A percentile compares a stretch with the other conserved stretches of the same genome.
These are phyloP conservation scores for Harpagifer antarcticus DNA, from an alignment of 2,797 vertebrate species.

Conservation along the genomic window DNA sequence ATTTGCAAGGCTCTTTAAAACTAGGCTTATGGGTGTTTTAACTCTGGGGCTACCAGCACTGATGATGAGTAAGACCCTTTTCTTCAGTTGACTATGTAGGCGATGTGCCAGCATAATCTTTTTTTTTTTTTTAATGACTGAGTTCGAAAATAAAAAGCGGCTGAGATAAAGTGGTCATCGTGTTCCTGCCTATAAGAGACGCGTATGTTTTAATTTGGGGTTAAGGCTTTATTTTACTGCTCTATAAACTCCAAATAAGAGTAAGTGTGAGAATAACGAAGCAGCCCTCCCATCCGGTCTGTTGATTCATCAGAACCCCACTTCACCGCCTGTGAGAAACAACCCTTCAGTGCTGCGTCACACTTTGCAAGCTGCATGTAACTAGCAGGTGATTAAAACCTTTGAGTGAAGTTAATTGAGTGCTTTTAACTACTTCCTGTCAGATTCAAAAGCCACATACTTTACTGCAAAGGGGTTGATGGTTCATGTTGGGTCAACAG, in stretches of 20 bases:
- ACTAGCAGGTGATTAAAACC: not conserved
- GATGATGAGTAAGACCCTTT: conserved; percentile 38
- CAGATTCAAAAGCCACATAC: conserved; percentile 13
- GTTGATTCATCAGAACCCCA: conserved; percentile 2
- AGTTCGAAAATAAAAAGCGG: not conserved
- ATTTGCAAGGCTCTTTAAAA: conserved; percentile 33
- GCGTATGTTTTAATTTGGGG: conserved; percentile 45
- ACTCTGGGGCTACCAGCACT: conserved; percentile 32
- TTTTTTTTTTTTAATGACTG: not conserved
- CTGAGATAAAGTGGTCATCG: conserved; percentile 32
- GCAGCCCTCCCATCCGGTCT: conserved; percentile 14
- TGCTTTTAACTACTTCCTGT: conserved; percentile 12
- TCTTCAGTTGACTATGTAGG: not conserved
- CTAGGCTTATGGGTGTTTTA: conserved; percentile 41
- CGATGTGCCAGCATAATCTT: not conserved
- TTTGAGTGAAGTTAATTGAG: conserved; percentile 1
- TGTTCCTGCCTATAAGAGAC: conserved; percentile 8
- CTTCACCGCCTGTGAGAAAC: conserved; percentile 20
- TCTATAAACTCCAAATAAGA: conserved; percentile 54
- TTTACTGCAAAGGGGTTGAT: conserved; percentile 23
- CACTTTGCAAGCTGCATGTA: not conserved
- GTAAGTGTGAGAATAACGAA: conserved; percentile 38
- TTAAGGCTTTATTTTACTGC: conserved; percentile 45
- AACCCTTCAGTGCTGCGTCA: conserved; percentile 1
- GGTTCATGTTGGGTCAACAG: conserved; percentile 15